A percentile compares a stretch with the other conserved stretches of the same genome.
Conservation (phyloP, 2,888 invertebrate species). For the Xylophagus ater region DNA sequence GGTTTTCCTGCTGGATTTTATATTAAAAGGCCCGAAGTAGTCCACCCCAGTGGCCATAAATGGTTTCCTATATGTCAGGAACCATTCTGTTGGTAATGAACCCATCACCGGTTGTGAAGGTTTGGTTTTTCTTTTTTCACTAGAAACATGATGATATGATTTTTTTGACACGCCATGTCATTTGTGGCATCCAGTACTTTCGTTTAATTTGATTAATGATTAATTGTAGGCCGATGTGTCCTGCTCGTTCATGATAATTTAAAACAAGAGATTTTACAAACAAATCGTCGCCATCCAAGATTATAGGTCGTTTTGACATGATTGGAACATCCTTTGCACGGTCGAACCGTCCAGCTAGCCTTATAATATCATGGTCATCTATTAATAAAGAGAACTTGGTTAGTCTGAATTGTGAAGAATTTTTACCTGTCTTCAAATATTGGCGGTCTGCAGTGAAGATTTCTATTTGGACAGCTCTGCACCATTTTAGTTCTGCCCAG, state of each 20-base stretch:
- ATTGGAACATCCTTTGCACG: background rate
- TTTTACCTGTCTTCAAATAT: constrained; percentile 1
- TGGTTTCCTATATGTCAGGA: constrained; percentile 15
- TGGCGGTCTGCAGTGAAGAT: too few relatives aligned
- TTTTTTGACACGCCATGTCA: constrained; percentile 5
- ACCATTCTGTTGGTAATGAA: constrained; percentile 19
- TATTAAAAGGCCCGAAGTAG: constrained; percentile 19
- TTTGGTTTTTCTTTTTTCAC: constrained; percentile 8
- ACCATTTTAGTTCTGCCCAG: too few relatives aligned
- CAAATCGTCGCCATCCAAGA: constrained; percentile 2
- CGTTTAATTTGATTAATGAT: too few relatives aligned
- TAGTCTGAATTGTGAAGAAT: background rate
- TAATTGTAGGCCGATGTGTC: too few relatives aligned
- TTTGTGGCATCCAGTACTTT: constrained; percentile 7
- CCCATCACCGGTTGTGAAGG: constrained; percentile 20
- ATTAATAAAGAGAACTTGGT: background rate
- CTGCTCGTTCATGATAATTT: too few relatives aligned
- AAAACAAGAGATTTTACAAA: constrained; percentile 1
- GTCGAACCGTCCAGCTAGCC: too few relatives aligned
- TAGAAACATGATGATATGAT: constrained; percentile 3
- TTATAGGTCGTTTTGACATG: constrained; percentile 5
- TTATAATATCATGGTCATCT: background rate
- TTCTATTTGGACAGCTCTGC: too few relatives aligned
- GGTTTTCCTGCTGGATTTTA: constrained; percentile 4
- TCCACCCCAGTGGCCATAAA: constrained; percentile 21